Percentiles rank a stretch among this genome's conserved stretches.
Evolutionary conservation across 2,113 vertebrate species (phyloP).

Genomic region (Silurus meridionalis): DNA sequence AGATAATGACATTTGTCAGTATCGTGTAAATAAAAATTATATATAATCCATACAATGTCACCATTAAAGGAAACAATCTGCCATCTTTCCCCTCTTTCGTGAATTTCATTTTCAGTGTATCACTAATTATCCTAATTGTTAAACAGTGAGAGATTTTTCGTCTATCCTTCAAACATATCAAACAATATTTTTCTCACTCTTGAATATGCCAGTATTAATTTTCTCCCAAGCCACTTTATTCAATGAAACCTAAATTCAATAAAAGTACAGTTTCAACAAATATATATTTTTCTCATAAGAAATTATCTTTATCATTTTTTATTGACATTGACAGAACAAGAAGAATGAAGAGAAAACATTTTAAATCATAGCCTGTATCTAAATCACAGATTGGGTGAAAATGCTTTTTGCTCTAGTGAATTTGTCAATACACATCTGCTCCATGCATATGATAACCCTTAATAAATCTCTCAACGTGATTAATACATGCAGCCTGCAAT

Average conservation of each 20-base stretch:
- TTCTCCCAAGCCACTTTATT: background rate
- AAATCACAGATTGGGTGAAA: conserved; percentile 20
- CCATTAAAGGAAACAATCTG: background rate
- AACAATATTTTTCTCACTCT: background rate
- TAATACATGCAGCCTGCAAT: background rate
- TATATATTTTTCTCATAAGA: background rate
- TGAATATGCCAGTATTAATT: background rate
- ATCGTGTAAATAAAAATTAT: background rate
- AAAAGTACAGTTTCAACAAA: background rate
- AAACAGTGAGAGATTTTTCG: background rate
- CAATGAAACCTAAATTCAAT: background rate
- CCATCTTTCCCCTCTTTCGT: background rate
- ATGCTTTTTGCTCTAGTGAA: conserved; percentile 8
- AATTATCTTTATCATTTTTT: background rate
- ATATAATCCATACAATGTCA: background rate
- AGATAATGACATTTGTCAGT: background rate
- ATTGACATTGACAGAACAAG: background rate
- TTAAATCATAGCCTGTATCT: conserved; percentile 6
- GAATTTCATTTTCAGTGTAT: background rate
- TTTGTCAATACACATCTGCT: conserved; percentile 25
- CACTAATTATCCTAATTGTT: background rate
- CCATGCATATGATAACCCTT: conserved; percentile 17
- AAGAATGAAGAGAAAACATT: background rate
- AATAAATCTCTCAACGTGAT: conserved; percentile 23
- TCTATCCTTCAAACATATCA: background rate